Percentiles rank a stretch among this genome's conserved stretches.
Conservation (phyloP, 23 tunicate species). For the Corella eumyota region DNA sequence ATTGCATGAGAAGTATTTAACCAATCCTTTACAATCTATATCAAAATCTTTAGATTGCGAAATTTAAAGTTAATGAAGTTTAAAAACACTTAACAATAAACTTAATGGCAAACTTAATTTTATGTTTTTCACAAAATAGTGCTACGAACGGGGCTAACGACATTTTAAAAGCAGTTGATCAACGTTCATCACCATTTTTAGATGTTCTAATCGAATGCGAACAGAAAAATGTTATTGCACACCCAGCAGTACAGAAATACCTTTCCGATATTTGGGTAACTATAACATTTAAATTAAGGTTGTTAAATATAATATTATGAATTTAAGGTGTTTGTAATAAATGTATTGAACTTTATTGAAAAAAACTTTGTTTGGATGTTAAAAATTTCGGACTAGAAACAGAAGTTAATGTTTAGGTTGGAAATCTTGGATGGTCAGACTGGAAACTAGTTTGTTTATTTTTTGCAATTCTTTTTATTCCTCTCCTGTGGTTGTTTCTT, state of each 20-base stretch:
- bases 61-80: not conserved
- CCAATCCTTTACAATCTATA: no score
- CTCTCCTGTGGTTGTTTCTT: constrained; percentile 64
- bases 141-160: constrained; percentile 75
- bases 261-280: constrained; percentile 85
- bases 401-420: constrained; percentile 28
- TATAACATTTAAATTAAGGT: not conserved
- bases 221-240: constrained; percentile 83
- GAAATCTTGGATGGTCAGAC: constrained; percentile 50
- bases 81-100: not conserved
- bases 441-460: constrained; percentile 54
- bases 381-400: not conserved
- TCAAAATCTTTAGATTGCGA: not conserved
- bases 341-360: no score
- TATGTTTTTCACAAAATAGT: constrained; percentile 12
- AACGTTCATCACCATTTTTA: constrained; percentile 64
- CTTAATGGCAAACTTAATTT: no score
- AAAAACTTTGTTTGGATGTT: not conserved
- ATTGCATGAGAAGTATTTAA: no score
- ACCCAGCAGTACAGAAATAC: constrained; percentile 83
- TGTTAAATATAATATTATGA: not conserved
- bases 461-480: constrained; percentile 42
- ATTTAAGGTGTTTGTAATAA: not conserved
- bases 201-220: constrained; percentile 84
- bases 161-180: constrained; percentile 69